These are phyloP conservation scores for Brachypteracias leptosomus DNA, from an alignment of 2,113 vertebrate genomes.

Conservation along the genomic window DNA sequence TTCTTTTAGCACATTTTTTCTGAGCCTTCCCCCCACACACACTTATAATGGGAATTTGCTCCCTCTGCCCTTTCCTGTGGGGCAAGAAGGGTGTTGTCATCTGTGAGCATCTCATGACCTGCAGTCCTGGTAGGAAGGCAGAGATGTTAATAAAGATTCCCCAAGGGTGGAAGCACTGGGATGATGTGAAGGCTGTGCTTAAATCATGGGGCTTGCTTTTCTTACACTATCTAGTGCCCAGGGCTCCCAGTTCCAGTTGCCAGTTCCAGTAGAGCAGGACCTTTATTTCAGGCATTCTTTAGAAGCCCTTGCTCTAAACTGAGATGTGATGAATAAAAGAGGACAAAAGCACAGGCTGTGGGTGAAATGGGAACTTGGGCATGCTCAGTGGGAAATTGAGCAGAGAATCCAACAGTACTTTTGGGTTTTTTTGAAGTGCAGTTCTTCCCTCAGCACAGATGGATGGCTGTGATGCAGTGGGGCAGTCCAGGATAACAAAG, in stretches of 20 bases:
- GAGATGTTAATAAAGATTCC: background rate
- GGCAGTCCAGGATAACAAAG: background rate
- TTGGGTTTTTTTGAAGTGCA: background rate
- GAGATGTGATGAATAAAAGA: background rate
- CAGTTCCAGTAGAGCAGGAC: background rate
- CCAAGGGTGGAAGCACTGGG: background rate
- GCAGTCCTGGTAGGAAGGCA: background rate
- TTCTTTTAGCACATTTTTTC: background rate
- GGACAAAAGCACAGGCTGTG: background rate
- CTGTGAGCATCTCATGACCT: rapidly evolving
- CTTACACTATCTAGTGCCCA: background rate
- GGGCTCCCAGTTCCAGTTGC: background rate
- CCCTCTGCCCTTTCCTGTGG: background rate
- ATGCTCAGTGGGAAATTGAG: background rate
- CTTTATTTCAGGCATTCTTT: background rate
- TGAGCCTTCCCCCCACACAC: background rate
- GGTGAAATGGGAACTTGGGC: background rate
- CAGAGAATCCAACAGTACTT: background rate
- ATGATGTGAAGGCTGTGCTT: background rate
- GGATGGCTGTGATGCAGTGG: background rate
- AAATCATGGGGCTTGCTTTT: background rate
- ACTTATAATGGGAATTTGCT: background rate
- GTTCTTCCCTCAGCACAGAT: background rate
- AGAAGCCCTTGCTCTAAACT: background rate
- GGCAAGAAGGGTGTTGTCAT: background rate